Evolutionary conservation across 2,113 vertebrate species (phyloP).

Genomic region (Madoqua kirkii): DNA sequence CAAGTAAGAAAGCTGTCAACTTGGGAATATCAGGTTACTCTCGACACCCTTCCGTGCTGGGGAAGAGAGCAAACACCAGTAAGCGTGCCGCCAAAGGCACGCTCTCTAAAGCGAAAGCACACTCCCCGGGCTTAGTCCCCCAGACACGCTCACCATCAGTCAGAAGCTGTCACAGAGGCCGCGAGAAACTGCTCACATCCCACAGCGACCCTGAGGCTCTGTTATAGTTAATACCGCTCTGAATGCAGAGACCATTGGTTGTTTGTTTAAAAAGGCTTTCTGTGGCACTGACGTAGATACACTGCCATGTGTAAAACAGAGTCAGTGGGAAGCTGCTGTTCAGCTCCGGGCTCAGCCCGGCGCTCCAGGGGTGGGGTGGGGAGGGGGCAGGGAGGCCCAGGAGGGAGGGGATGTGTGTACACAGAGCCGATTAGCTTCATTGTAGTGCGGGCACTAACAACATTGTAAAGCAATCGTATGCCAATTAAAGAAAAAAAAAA

Average conservation of each 20-base stretch:
- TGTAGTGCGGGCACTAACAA: neutral
- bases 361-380: neutral
- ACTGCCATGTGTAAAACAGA: fast-evolving
- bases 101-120: neutral
- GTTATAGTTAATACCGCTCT: neutral
- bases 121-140: neutral
- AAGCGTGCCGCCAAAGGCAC: neutral
- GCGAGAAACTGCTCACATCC: neutral
- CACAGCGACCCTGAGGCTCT: neutral
- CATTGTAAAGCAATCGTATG: neutral
- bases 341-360: neutral
- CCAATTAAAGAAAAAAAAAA: neutral
- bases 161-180: neutral
- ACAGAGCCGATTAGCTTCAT: fast-evolving
- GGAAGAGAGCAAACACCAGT: neutral
- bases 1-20: neutral
- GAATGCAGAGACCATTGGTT: neutral
- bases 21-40: neutral
- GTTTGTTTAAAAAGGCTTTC: neutral
- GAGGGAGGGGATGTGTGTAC: neutral
- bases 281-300: neutral
- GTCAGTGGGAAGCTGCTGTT: neutral
- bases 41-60: neutral
- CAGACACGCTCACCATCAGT: neutral
- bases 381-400: neutral